Evolutionary conservation across 2,888 invertebrate species (phyloP).

Genomic region (Resseliella maxima): DNA sequence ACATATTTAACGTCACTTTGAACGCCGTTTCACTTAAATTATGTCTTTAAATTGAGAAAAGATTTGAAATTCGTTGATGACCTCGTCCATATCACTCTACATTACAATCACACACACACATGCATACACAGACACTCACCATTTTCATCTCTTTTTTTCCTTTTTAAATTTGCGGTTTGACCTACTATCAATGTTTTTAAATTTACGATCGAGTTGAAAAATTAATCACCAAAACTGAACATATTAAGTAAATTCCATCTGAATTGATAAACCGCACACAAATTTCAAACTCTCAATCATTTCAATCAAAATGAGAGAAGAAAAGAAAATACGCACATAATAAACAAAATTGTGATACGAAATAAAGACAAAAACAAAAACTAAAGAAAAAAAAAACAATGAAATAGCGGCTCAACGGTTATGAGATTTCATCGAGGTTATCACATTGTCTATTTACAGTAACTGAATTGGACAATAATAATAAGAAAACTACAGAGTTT

Average conservation of each 20-base stretch:
- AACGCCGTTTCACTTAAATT: no score
- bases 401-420: neutral
- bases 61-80: neutral
- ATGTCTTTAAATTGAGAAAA: neutral
- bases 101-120: no score
- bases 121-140: no score
- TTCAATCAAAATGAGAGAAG: no score
- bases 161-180: neutral
- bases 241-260: neutral
- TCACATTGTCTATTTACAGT: neutral
- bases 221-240: neutral
- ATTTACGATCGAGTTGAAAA: neutral
- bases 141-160: neutral
- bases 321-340: neutral
- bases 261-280: constrained; percentile 23
- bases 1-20: no score
- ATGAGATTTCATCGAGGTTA: neutral
- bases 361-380: neutral
- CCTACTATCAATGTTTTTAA: constrained; percentile 32
- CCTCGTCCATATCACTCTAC: constrained; percentile 37
- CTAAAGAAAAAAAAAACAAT: neutral
- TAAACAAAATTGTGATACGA: no score
- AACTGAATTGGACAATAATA: neutral
- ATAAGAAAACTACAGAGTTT: no score
- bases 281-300: neutral